Evolutionary conservation across 2,888 invertebrate genomes (phyloP), one percentile per base, ranked within the genome.

Genomic region (Mamestra brassicae): DNA sequence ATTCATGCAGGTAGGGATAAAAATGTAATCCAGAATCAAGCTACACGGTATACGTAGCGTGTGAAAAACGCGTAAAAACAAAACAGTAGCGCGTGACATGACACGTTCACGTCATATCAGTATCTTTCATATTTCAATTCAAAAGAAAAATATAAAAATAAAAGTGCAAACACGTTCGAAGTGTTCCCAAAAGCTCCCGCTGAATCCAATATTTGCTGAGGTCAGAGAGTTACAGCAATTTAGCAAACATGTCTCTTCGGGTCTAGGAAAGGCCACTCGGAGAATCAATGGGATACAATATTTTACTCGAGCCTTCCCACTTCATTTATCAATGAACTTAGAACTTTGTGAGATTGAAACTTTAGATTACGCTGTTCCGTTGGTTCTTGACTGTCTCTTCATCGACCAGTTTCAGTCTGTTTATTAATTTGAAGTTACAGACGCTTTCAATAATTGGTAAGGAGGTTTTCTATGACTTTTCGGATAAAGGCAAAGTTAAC

Each of bases 171-270:
- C 81, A 81, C 64, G 71, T 88, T 74, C 66, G 64, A 78, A 79
- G 74, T 70, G 74, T 66, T 70, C 69, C 34, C 74, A 52, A 50
- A 63, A 63, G 55, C 66, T 54, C 45, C 55, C 58, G 38, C 55
- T 71, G 80, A 85, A 87, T 88, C 83, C 85, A 87, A 90, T 89
- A 88, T 87, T 78, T 85, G 83, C 76, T 81, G 85, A 88, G 85
- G 75, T 80, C 72, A 76, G 75, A 36, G 71, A 79, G 71, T 85
- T 79, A 83, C 79, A 84, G 71, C 78, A 84, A 77, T 85, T 81
- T 76, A 71, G 64, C 73, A 69, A 78, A 84, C 81, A 81, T 74
- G 78, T 73, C 74, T 77, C 74, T 68, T 47, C 62, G 60, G 55
- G 47, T 70, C 50, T 15, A 36, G 34, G 58, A 38, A 54, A 26